These are phyloP conservation scores for Megatriorchis doriae DNA, from an alignment of 2,113 vertebrate species.

Conservation along the genomic window DNA sequence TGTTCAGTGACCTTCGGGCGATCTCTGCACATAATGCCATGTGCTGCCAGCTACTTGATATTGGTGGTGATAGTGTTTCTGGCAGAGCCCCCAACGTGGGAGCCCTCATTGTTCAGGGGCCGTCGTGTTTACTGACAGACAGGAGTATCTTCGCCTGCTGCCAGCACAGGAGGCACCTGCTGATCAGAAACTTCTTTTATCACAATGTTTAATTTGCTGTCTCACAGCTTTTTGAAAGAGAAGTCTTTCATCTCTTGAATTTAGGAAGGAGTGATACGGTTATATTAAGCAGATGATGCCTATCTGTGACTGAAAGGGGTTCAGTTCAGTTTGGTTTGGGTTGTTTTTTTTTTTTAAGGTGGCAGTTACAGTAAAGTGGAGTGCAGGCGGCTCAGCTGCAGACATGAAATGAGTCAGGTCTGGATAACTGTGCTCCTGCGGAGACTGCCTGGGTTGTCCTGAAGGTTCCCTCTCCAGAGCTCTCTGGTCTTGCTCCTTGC, in stretches of 20 bases:
- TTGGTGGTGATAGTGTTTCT: background rate
- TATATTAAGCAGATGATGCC: background rate
- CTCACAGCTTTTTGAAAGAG: constrained; percentile 21
- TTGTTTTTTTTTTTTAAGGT: background rate
- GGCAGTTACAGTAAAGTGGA: background rate
- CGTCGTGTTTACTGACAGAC: background rate
- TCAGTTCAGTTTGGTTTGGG: background rate
- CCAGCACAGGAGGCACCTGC: constrained; percentile 32
- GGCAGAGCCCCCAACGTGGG: constrained; percentile 22
- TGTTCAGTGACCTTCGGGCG: background rate
- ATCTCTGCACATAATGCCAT: background rate
- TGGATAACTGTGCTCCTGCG: background rate
- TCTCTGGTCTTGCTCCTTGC: background rate
- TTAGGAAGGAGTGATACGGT: background rate
- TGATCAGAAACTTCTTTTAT: constrained; percentile 34
- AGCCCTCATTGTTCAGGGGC: background rate
- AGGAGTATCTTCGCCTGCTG: background rate
- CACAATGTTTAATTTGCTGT: constrained; percentile 4
- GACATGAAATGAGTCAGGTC: background rate
- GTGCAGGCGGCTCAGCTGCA: background rate
- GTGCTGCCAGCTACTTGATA: constrained; percentile 34
- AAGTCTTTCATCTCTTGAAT: background rate
- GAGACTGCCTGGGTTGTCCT: background rate
- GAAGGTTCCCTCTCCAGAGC: background rate
- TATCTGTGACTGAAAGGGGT: background rate